These are phyloP conservation scores for Drosophila sordidapex DNA, from an alignment of 2,888 invertebrate genomes.

Conservation along the genomic window DNA sequence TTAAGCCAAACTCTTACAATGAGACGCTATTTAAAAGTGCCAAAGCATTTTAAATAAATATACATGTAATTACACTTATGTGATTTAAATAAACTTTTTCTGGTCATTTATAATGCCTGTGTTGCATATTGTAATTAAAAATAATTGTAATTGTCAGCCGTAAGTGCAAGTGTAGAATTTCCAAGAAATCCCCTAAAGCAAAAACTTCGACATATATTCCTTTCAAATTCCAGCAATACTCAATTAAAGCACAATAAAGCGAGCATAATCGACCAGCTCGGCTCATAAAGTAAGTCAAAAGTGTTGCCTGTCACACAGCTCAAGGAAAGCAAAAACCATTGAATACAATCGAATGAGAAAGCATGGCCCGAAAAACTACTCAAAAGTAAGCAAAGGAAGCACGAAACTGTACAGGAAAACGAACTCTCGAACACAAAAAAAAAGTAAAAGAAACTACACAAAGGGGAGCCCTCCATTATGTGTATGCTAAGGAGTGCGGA, in stretches of 20 bases:
- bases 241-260: slow-evolving; percentile 62
- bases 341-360: slow-evolving; percentile 54
- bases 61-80: slow-evolving; percentile 4
- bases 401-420: slow-evolving; percentile 63
- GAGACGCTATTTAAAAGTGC: slow-evolving; percentile 9
- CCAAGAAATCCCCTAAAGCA: not conserved
- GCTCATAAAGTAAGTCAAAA: slow-evolving; percentile 71
- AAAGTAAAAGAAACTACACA: slow-evolving; percentile 3
- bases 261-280: slow-evolving; percentile 54
- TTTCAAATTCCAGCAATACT: slow-evolving; percentile 9
- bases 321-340: slow-evolving; percentile 59
- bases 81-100: not conserved
- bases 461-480: slow-evolving; percentile 31
- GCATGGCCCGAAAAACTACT: slow-evolving; percentile 69
- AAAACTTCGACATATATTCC: not conserved
- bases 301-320: slow-evolving; percentile 47
- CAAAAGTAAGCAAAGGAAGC: slow-evolving; percentile 43
- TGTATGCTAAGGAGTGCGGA: slow-evolving; percentile 10
- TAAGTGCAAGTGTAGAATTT: slow-evolving; percentile 2
- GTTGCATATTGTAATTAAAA: slow-evolving; percentile 6
- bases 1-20: slow-evolving; percentile 13
- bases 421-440: not conserved
- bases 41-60: slow-evolving; percentile 27
- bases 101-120: not conserved
- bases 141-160: not conserved